Base-by-base conservation (phyloP, 2,113 vertebrate species). In the Tupaia chinensis region DNA sequence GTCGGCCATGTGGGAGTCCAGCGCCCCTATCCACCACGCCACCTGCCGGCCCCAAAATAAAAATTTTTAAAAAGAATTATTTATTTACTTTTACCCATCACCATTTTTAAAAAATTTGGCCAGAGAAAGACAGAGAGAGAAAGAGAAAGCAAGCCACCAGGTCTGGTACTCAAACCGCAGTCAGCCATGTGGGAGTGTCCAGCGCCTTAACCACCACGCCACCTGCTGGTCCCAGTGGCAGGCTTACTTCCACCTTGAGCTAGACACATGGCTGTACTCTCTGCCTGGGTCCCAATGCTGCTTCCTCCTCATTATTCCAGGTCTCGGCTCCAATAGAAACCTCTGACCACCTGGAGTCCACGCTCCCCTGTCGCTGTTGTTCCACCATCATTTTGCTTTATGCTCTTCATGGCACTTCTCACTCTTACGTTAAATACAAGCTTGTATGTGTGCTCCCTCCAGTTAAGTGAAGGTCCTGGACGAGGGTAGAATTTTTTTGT, bases 171-270 rank as follows among this genome's bases (percentile, higher is more conserved):
- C 44, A 5, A 44, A 44, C 44, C 44, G 5, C 44, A 44, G 44
- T 44, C 44, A 44, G 44, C 44, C 44, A 44, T 44, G 5, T 44
- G 44, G 44, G 44, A 44, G 44, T 44, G 44, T 44, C 44, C 44
- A 44, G 44, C 44, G 44, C 44, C 44, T 44, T 44, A 44, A 44
- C 44, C 5, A 44, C 44, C 44, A 44, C 44, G 44, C 44, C 44
- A 44, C 44, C 44, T 44, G 44, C 44, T 44, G 44, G 44, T 44
- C 44, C 44, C 44, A n/a, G n/a, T 34, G 20, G 14, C 34, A 68
- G 34, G 61, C 81, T 94, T 79, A 77, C 84, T 92, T 29, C 86
- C 70, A 56, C 68, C 63, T 73, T 92, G 60, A 92, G 70, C 54
- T 60, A 69, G 82, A 29, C 16, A 65, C 11, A 79, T 86, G 25